Evolutionary conservation across 2,888 invertebrate genomes (phyloP), one percentile per base, ranked within the genome.

Genomic region (Aricia artaxerxes): DNA sequence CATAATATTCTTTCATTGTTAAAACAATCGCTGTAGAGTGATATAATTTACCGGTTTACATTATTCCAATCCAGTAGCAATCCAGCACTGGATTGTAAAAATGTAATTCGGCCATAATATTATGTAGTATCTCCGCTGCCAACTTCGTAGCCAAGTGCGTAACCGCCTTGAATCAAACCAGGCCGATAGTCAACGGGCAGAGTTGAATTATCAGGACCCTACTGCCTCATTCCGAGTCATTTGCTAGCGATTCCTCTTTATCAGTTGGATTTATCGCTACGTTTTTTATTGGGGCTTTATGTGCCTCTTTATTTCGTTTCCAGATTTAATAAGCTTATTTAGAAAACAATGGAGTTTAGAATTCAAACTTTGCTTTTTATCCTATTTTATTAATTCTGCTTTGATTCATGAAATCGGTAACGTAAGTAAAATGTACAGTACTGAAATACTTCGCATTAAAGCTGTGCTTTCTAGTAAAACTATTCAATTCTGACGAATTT

Each of bases 161-260:
- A 69, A 40, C 31, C 35, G 35, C 69, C 1, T 1, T 38, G 69
- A 69, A 88, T 89, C 87, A 86, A 86, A 87, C 86, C 87, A 85
- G 85, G 86, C 84, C 83, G 85, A 83, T 86, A 86, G 87, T 90
- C 87, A 88, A 83, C 84, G 84, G 83, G 85, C 85, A 83, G 86
- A 84, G 87, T 85, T 88, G 90, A 91, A 89, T 90, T 91, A 91
- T 90, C 89, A 88, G 86, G 87, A 88, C 89, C 89, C 88, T 88
- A 85, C 87, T 87, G 84, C 84, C 83, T 83, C 86, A 87, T 89
- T 89, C 88, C 88, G 83, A 86, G 87, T 90, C 91, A 90, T 91
- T 91, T 91, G 76, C 76, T 57, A 76, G 76, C 76, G 76, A 76
- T 57, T 76, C 53, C 76, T 76, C 76, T 88, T 83, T 87, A 85